Base-by-base conservation (phyloP, 2,888 invertebrate species). In the Agrotis segetum region DNA sequence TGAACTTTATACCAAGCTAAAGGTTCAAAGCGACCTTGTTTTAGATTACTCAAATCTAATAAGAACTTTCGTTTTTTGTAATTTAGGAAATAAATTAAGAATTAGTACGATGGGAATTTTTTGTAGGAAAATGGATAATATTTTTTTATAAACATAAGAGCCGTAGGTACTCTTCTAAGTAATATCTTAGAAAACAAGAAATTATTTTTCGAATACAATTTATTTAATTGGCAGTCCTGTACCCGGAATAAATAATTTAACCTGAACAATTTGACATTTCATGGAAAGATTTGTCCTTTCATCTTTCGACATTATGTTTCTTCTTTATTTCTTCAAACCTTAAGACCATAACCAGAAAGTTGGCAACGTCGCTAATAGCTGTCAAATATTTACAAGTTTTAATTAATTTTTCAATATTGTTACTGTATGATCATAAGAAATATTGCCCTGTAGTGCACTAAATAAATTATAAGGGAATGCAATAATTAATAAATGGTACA, bases 31-130 rank as follows among this genome's bases (percentile, higher is more conserved):
- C 47, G 14, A 62, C 60, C 64, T 59, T 67, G 67, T 62, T 66
- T 74, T 58, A 55, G 47, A 64, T 59, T 67, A 59, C 76, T 66
- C 49, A 44, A 75, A 75, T 64, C 64, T 64, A 75, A 75, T 75
- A 72, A 72, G 19, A 75, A 79, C 59, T 67, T 80, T 80, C 61
- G 67, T 62, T 67, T 40, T 63, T 67, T 64, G 62, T 77, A 75
- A 72, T 72, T 72, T 64, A 59, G 19, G 40, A 55, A 60, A 40
- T 53, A 74, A 74, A 77, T 79, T 50, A 79, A 50, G 56, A 72
- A 62, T 74, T 72, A 74, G 44, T 17, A 59, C 19, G 62, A 62
- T 71, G 58, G 21, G 16, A 49, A 29, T 29, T 63, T 79, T 64
- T 72, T 52, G 19, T 44, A 46, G 19, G 17, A 34, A 61, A 58